Conservation (phyloP, 1,140 invertebrate species). For the Bicyclus anynana region DNA sequence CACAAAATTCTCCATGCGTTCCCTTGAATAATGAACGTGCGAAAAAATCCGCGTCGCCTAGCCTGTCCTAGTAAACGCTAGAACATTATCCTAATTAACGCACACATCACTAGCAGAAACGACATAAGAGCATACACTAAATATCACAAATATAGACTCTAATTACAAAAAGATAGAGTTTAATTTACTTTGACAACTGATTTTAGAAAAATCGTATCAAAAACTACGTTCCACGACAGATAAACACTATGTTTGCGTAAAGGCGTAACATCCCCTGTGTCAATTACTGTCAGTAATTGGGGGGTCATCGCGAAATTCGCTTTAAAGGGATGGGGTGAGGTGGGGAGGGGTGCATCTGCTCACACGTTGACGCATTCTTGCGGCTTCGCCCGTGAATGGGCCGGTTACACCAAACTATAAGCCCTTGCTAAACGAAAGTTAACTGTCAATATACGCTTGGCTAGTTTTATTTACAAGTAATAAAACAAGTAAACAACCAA, state of each 20-base stretch:
- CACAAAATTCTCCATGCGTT: conserved; percentile 12
- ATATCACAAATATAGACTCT: neutral
- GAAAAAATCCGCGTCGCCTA: conserved; percentile 25
- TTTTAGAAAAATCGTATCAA: neutral
- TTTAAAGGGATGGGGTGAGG: conserved; percentile 32
- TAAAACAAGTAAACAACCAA: too few species aligned
- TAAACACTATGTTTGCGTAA: conserved; percentile 10
- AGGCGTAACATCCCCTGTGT: conserved; percentile 15
- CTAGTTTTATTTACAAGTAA: too few species aligned
- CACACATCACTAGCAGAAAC: neutral
- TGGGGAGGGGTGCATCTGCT: conserved; percentile 53
- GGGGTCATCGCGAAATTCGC: conserved; percentile 34
- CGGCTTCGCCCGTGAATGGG: conserved; percentile 50
- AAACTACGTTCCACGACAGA: conserved; percentile 10
- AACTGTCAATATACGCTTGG: neutral
- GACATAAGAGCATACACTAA: neutral
- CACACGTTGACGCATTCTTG: conserved; percentile 70
- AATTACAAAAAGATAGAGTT: neutral
- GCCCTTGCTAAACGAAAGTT: neutral
- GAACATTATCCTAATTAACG: conserved; percentile 36
- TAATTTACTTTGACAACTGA: neutral
- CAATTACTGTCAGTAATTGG: conserved; percentile 23
- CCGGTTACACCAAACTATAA: conserved; percentile 24
- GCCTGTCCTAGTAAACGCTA: conserved; percentile 27
- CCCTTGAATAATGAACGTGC: conserved; percentile 20